Percentiles rank a stretch among this genome's conserved stretches.
phyloP scores from a whole-genome alignment of 2,797 vertebrate species.

The Ctenopoma multispine region DNA sequence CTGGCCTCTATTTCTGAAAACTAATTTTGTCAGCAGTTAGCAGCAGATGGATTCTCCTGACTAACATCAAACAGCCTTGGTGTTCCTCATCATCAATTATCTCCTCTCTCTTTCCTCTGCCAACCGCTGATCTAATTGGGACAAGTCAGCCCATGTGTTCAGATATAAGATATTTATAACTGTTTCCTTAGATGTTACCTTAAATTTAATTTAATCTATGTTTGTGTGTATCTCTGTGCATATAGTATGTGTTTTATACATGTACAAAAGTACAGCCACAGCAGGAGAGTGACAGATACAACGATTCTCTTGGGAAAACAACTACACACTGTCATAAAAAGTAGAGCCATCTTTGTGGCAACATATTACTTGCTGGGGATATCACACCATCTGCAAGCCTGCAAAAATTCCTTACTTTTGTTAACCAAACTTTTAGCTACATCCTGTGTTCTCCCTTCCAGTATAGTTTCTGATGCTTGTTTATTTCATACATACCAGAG shows the following conservation, averaged over 20 bases:
- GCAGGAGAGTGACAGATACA: slow-evolving; percentile 9
- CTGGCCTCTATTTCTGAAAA: slow-evolving; percentile 36
- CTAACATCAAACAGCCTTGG: slow-evolving; percentile 36
- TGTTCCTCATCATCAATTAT: slow-evolving; percentile 33
- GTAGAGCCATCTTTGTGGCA: neutral
- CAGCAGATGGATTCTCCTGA: slow-evolving; percentile 44
- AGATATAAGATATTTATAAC: slow-evolving; percentile 11
- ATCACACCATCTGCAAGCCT: neutral
- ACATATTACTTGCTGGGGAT: neutral
- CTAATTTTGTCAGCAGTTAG: slow-evolving; percentile 47
- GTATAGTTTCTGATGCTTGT: neutral
- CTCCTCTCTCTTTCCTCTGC: slow-evolving; percentile 10
- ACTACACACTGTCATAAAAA: slow-evolving; percentile 15
- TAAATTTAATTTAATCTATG: neutral
- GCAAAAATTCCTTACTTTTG: neutral
- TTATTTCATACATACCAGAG: slow-evolving; percentile 86
- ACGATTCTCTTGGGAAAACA: slow-evolving; percentile 21
- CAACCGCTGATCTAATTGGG: slow-evolving; percentile 51
- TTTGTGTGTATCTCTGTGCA: neutral
- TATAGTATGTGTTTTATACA: neutral
- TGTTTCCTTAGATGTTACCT: neutral
- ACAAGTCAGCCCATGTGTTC: slow-evolving; percentile 12
- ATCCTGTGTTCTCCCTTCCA: neutral
- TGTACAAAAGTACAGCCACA: slow-evolving; percentile 19
- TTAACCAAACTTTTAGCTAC: neutral